A percentile compares a stretch with the other conserved stretches of the same genome.
phyloP scores from a whole-genome alignment of 2,797 vertebrate species.

The Onychomys torridus region DNA sequence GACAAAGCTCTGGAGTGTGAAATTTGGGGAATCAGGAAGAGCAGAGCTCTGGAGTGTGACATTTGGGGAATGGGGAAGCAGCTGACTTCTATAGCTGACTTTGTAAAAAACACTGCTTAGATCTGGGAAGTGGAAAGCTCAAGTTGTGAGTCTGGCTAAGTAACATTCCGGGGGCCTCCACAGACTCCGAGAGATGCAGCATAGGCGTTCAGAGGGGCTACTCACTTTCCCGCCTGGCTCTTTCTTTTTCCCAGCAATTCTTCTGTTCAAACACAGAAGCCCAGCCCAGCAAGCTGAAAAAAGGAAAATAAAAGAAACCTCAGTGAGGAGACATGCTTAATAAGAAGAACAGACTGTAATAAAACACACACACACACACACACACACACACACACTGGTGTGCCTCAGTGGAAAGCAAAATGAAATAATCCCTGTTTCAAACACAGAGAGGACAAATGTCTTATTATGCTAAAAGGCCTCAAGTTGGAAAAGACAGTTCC shows the following conservation, averaged over 20 bases:
- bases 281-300: not conserved
- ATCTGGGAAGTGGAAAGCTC: not conserved
- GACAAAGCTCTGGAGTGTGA: not conserved
- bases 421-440: slow-evolving; percentile 62
- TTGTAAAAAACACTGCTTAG: not conserved
- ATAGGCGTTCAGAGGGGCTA: not conserved
- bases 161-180: not conserved
- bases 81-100: not conserved
- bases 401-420: slow-evolving; percentile 51
- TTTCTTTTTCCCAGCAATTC: slow-evolving; percentile 61
- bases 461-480: slow-evolving; percentile 71
- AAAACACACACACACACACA: not conserved
- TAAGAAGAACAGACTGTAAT: not conserved
- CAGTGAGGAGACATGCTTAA: slow-evolving; percentile 36
- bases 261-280: slow-evolving; percentile 52
- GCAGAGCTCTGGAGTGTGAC: not conserved
- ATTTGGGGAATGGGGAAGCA: not conserved
- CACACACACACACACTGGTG: not conserved
- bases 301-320: slow-evolving; percentile 43
- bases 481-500: slow-evolving; percentile 42
- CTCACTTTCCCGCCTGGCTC: slow-evolving; percentile 2
- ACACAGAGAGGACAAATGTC: slow-evolving; percentile 66
- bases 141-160: not conserved
- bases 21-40: not conserved
- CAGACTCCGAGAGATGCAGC: not conserved